Conservation (phyloP, 35 echinoderm and acorn worm genomes). For the Lytechinus pictus region DNA sequence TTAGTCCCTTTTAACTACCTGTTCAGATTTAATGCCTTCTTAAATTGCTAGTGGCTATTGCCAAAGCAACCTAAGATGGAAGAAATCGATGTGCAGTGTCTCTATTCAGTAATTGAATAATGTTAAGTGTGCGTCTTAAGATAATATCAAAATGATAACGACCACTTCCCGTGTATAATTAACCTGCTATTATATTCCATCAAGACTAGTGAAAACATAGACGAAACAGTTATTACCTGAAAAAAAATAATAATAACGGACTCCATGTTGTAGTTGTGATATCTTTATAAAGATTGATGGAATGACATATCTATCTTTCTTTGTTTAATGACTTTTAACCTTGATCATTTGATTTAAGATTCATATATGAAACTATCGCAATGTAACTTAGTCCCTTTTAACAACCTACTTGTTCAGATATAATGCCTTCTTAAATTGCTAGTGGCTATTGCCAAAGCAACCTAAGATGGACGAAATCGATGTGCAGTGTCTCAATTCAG, state of each 20-base stretch:
- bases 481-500: not conserved
- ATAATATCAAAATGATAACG: no score
- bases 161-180: no score
- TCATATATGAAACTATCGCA: not conserved
- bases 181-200: no score
- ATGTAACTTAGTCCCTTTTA: not conserved
- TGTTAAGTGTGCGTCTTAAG: no score
- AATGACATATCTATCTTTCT: no score
- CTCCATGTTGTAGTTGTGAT: no score
- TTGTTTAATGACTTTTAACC: no score
- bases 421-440: not conserved
- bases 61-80: not conserved
- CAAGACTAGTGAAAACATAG: no score
- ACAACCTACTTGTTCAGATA: not conserved
- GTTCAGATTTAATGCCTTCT: not conserved
- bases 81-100: not conserved
- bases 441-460: not conserved
- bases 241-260: no score
- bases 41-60: not conserved
- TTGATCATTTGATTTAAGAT: no score
- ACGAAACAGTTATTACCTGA: no score
- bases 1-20: not conserved
- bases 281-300: no score
- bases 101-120: not conserved
- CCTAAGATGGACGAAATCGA: not conserved